These are phyloP conservation scores for Symphodus melops DNA, from an alignment of 2,113 vertebrate species.

Conservation along the genomic window DNA sequence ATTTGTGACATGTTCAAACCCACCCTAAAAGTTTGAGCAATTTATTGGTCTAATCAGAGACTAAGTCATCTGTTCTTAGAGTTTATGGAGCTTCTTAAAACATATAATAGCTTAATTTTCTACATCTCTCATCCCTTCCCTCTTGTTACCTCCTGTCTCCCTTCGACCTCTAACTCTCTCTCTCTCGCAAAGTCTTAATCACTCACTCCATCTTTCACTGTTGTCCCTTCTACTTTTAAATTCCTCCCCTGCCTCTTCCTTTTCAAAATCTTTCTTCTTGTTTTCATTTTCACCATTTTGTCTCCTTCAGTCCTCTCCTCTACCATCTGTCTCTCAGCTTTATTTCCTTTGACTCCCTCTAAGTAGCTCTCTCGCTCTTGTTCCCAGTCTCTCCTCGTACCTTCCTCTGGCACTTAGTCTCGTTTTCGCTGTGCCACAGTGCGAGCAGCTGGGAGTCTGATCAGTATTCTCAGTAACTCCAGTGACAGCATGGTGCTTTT, in stretches of 20 bases:
- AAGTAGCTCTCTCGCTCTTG: background rate
- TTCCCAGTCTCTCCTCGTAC: background rate
- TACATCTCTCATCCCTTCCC: background rate
- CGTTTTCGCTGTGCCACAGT: background rate
- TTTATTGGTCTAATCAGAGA: background rate
- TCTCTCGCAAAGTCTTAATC: background rate
- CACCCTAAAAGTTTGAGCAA: background rate
- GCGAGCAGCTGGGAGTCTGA: background rate
- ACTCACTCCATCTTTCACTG: background rate
- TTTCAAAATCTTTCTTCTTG: background rate
- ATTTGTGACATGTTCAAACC: background rate
- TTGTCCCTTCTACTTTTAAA: background rate
- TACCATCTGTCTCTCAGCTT: background rate
- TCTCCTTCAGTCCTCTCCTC: background rate
- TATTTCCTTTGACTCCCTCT: background rate
- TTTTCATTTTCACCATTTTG: background rate
- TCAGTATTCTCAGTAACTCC: slow-evolving; percentile 11
- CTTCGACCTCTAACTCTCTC: background rate
- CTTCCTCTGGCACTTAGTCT: background rate
- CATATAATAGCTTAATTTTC: no score
- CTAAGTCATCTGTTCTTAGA: no score
- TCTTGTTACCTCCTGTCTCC: background rate
- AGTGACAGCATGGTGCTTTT: slow-evolving; percentile 15
- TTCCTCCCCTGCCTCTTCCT: background rate
- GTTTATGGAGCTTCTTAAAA: no score